Percentiles rank a stretch among this genome's conserved stretches.
Evolutionary conservation across 2,113 vertebrate genomes (phyloP).

Genomic region (Falcunculus frontatus): DNA sequence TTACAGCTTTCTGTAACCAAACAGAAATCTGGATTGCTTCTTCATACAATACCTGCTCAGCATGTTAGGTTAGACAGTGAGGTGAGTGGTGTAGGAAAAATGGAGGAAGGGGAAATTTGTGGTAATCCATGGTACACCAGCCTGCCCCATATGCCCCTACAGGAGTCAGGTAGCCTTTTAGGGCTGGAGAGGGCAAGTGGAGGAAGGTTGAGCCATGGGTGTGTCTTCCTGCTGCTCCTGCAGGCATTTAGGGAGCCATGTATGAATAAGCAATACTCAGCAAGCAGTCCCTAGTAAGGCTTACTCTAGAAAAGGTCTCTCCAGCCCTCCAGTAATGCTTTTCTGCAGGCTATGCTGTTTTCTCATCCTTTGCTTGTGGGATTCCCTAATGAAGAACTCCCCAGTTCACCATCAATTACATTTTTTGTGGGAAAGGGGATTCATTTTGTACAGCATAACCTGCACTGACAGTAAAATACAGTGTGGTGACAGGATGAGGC

Average conservation of each 20-base stretch:
- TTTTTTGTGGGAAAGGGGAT: background rate
- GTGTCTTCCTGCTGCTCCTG: background rate
- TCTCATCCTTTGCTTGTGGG: background rate
- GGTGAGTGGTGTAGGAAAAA: background rate
- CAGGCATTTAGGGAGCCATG: background rate
- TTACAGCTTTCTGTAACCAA: too few species aligned
- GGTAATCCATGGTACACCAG: background rate
- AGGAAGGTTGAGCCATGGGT: background rate
- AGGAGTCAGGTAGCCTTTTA: background rate
- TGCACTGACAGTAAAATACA: background rate
- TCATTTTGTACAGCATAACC: background rate
- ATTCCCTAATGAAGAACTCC: background rate
- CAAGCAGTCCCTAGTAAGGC: background rate
- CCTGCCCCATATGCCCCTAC: background rate
- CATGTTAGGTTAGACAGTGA: fast-evolving
- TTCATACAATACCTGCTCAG: background rate
- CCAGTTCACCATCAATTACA: background rate
- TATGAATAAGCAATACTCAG: background rate
- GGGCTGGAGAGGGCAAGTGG: background rate
- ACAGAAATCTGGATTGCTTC: background rate
- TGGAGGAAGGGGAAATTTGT: background rate
- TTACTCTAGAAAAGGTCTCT: background rate
- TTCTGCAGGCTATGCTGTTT: background rate
- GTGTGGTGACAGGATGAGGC: background rate
- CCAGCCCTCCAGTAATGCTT: background rate